Evolutionary conservation across 2,888 invertebrate genomes (phyloP).

Genomic region (Rhodophaea formosa): DNA sequence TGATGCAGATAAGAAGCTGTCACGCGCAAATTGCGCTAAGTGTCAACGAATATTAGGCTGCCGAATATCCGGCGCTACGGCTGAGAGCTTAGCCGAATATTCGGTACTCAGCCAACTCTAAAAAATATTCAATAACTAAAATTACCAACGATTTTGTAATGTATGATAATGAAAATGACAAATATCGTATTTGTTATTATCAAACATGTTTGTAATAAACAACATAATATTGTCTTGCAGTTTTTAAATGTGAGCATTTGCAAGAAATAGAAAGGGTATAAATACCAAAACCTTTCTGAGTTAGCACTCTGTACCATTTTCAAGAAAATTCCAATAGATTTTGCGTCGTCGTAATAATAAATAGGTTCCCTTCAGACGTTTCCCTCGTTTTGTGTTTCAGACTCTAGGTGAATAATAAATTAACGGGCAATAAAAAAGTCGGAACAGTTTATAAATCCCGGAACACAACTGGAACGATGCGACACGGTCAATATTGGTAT

Average conservation of each 20-base stretch:
- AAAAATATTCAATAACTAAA: too few species aligned
- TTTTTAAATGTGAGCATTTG: not conserved
- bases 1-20: too few species aligned
- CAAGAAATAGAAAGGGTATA: not conserved
- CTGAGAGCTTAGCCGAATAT: too few species aligned
- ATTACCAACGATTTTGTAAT: too few species aligned
- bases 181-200: too few species aligned
- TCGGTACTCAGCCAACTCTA: too few species aligned
- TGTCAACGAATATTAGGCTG: too few species aligned
- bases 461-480: constrained; percentile 34
- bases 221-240: too few species aligned
- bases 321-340: not conserved
- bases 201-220: too few species aligned
- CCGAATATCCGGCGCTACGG: too few species aligned
- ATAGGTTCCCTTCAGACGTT: constrained; percentile 4
- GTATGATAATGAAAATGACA: too few species aligned
- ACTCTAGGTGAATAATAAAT: constrained; percentile 27
- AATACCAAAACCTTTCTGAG: not conserved
- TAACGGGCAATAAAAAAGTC: constrained; percentile 34
- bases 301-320: not conserved
- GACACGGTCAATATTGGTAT: constrained; percentile 46
- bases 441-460: constrained; percentile 39
- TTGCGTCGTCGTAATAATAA: constrained; percentile 1
- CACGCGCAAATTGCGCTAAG: too few species aligned
- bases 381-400: constrained; percentile 12